Evolutionary conservation across 2,113 vertebrate species (phyloP).

Genomic region (Poecilia latipinna): DNA sequence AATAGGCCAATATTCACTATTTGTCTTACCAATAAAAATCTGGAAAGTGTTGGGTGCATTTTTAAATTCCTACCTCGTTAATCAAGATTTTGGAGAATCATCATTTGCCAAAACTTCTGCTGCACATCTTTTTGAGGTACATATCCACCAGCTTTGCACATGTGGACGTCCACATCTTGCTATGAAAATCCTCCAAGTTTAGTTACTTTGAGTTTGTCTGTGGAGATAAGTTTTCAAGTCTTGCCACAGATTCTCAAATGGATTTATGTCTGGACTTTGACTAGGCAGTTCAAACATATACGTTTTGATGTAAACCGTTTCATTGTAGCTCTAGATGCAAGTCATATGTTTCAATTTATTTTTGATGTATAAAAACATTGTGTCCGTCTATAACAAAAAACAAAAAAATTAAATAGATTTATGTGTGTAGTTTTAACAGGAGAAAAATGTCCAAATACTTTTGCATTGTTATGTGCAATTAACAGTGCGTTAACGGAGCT

Average conservation of each 20-base stretch:
- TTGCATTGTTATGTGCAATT: background rate
- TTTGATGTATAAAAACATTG: background rate
- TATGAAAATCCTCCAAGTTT: too few relatives aligned
- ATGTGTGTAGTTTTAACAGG: background rate
- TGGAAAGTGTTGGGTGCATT: too few relatives aligned
- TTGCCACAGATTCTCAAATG: background rate
- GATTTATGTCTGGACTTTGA: background rate
- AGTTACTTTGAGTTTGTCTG: background rate
- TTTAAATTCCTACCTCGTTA: too few relatives aligned
- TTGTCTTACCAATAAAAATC: too few relatives aligned
- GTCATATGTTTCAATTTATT: background rate
- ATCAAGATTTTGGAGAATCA: too few relatives aligned
- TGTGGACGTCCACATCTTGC: too few relatives aligned
- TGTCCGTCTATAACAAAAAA: too few relatives aligned
- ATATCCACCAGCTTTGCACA: too few relatives aligned
- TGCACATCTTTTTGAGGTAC: too few relatives aligned
- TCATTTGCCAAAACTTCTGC: too few relatives aligned
- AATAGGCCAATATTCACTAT: too few relatives aligned
- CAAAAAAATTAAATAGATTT: background rate
- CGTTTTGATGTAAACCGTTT: background rate
- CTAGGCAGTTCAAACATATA: background rate
- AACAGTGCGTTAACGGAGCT: background rate
- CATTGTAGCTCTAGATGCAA: background rate
- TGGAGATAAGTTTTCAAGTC: background rate
- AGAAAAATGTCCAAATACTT: conserved; percentile 5